phyloP scores from a whole-genome alignment of 2,113 vertebrate genomes.

The Calidris pygmaea region DNA sequence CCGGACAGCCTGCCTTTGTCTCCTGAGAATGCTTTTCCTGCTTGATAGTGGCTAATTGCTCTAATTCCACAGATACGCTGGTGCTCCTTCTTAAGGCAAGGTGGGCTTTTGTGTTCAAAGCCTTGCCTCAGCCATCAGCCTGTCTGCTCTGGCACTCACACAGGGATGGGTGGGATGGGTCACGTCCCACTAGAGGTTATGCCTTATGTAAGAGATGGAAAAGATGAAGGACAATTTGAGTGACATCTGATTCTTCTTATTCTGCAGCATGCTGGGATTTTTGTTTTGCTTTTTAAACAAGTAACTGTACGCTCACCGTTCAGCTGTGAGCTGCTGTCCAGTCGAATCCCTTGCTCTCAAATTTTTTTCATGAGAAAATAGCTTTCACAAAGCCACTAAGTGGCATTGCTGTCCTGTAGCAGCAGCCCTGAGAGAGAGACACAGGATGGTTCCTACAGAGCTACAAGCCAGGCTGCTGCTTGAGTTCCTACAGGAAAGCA shows the following conservation, averaged over 20 bases:
- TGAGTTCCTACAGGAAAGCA: not conserved
- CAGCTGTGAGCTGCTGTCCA: not conserved
- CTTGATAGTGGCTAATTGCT: not conserved
- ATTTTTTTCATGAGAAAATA: not conserved
- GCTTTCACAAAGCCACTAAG: constrained; percentile 10
- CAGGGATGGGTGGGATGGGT: not conserved
- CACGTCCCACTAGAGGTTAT: not conserved
- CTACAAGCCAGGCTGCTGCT: not conserved
- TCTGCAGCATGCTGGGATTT: not conserved
- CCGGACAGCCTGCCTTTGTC: not conserved
- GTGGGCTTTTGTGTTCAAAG: not conserved
- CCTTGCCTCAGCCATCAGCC: not conserved
- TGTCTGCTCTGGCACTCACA: not conserved
- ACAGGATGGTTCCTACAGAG: not conserved
- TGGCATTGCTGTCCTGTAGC: constrained; percentile 15
- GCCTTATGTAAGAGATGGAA: not conserved
- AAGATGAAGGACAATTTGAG: not conserved
- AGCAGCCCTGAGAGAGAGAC: not conserved
- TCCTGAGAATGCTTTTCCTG: not conserved
- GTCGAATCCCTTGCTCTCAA: not conserved
- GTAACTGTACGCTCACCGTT: not conserved
- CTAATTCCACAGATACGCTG: not conserved
- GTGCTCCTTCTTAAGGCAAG: not conserved
- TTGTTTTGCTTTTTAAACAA: not conserved
- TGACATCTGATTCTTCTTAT: not conserved